phyloP scores from a whole-genome alignment of 2,888 invertebrate genomes.

The Dendrolimus pini region DNA sequence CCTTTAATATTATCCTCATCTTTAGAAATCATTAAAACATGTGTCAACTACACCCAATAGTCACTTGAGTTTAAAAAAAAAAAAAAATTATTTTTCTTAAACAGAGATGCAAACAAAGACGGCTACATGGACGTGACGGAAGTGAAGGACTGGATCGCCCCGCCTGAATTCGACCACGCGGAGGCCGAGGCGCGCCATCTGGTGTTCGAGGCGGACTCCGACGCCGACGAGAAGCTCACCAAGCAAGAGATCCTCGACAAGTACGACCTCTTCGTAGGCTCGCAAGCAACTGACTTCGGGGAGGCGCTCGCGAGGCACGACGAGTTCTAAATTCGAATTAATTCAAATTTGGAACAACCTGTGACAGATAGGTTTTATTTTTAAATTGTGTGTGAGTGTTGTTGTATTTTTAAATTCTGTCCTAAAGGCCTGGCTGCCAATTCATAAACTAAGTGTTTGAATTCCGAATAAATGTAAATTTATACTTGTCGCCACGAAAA shows the following conservation, averaged over 20 bases:
- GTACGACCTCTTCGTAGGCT: slow-evolving; percentile 98
- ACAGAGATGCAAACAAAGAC: slow-evolving; percentile 89
- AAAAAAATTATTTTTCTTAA: too few relatives aligned
- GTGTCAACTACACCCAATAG: too few relatives aligned
- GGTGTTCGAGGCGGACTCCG: slow-evolving; percentile 94
- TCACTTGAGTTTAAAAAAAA: too few relatives aligned
- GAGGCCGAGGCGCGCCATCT: slow-evolving; percentile 97
- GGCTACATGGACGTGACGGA: slow-evolving; percentile 93
- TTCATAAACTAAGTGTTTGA: slow-evolving; percentile 15
- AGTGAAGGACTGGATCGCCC: slow-evolving; percentile 95
- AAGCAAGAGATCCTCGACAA: slow-evolving; percentile 94
- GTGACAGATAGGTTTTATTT: neutral
- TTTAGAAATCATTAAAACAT: too few relatives aligned
- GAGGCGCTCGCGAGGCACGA: slow-evolving; percentile 96
- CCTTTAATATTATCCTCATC: too few relatives aligned
- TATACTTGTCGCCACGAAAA: too few relatives aligned
- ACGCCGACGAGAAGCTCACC: slow-evolving; percentile 93
- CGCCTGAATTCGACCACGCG: slow-evolving; percentile 97
- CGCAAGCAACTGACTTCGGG: slow-evolving; percentile 99
- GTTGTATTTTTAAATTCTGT: neutral
- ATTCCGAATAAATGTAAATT: slow-evolving; percentile 17
- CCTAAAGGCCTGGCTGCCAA: too few relatives aligned
- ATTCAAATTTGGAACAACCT: neutral
- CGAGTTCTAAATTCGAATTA: slow-evolving; percentile 82
- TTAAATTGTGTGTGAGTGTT: neutral